Evolutionary conservation across 2,797 vertebrate genomes (phyloP).

Genomic region (Kryptolebias ocellatus): DNA sequence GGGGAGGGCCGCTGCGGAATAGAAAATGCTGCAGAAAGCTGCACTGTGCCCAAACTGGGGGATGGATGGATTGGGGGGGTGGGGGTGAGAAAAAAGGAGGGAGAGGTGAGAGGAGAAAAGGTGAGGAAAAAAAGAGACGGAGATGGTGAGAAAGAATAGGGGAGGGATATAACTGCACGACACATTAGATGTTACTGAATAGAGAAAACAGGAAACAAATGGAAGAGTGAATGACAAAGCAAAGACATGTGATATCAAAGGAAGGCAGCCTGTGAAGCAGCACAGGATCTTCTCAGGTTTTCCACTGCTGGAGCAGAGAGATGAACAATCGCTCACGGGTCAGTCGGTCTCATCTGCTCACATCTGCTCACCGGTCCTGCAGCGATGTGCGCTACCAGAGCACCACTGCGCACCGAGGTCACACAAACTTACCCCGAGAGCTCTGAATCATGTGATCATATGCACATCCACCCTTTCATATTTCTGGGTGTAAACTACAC

Average conservation of each 20-base stretch:
- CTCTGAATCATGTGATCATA: slow-evolving; percentile 54
- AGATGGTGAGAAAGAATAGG: slow-evolving; percentile 54
- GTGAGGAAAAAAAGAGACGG: slow-evolving; percentile 20
- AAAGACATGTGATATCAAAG: slow-evolving; percentile 50
- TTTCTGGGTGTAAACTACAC: too few species aligned
- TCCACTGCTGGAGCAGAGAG: slow-evolving; percentile 67
- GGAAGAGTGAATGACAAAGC: slow-evolving; percentile 36
- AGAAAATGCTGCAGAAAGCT: slow-evolving; percentile 92
- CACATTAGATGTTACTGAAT: neutral
- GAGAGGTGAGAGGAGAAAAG: neutral
- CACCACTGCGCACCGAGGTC: slow-evolving; percentile 56
- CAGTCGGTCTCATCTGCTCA: slow-evolving; percentile 65
- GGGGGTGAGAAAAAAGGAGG: slow-evolving; percentile 22
- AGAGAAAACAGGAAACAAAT: slow-evolving; percentile 1
- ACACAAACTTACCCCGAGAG: slow-evolving; percentile 51
- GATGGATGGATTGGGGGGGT: slow-evolving; percentile 11
- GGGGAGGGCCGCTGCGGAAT: slow-evolving; percentile 89
- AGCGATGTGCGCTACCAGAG: slow-evolving; percentile 35
- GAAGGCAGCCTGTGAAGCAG: slow-evolving; percentile 42
- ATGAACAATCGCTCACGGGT: slow-evolving; percentile 74
- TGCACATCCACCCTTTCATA: neutral
- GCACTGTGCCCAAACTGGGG: slow-evolving; percentile 86
- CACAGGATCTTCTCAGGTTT: slow-evolving; percentile 63
- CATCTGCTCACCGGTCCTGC: slow-evolving; percentile 59
- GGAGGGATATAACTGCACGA: slow-evolving; percentile 10